Evolutionary conservation across 1,140 invertebrate species (phyloP), one percentile per base, ranked within the genome.

Genomic region (Macrostomum lignano): DNA sequence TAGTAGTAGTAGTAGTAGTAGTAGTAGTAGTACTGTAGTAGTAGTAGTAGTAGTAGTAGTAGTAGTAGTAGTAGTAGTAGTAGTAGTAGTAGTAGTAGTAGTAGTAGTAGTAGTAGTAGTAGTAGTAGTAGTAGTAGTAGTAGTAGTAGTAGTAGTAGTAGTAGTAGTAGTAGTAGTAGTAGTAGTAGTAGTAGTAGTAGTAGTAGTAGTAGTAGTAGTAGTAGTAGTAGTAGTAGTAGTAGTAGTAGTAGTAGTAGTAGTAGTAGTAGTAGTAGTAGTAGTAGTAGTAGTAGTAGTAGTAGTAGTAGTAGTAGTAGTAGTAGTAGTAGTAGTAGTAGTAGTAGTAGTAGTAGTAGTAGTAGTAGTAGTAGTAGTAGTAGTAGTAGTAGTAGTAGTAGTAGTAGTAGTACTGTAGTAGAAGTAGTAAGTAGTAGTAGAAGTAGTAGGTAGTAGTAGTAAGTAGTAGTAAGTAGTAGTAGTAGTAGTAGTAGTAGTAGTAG

Each of bases 161-260:
- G 19, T 29, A 10, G 19, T 29, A 10, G 19, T 29, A 10, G 19
- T 29, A 10, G 19, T 29, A 29, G 19, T 29, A 29, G 19, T 29
- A 29, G 19, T 29, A 29, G 19, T 29, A 29, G 19, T 29, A 29
- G 19, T 29, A 29, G 19, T 10, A 29, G 19, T 10, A 29, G 19
- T 10, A 29, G 19, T 10, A 29, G 19, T 10, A 29, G 19, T 6
- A 29, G 19, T 10, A 29, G 19, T 10, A 29, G 19, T 10, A 29
- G 5, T 29, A 29, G 19, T 29, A 10, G 19, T 29, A 29, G 19
- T 29, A 10, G 19, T 29, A 29, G 19, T 29, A 10, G 19, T 29
- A 29, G 19, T 29, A 29, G 19, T 29, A 29, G 19, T 29, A 29
- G 19, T 29, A 10, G 19, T 29, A 29, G 19, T 29, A 17, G 19